Base-by-base conservation (phyloP, 2,113 vertebrate genomes). In the Macrotis lagotis region DNA sequence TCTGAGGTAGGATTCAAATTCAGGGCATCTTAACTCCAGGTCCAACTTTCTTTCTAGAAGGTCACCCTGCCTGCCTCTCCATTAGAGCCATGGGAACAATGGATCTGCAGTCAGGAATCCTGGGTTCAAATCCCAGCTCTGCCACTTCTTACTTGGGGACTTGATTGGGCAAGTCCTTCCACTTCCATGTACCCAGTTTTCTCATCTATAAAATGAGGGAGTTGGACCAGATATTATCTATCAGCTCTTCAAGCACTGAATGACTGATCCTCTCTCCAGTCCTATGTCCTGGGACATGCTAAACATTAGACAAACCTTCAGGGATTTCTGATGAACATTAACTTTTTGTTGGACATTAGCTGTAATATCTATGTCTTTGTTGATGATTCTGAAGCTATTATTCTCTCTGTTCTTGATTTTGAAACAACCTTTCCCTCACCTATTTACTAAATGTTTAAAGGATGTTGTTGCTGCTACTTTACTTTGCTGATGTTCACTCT, bases 301-400 rank as follows among this genome's bases (percentile, higher is more conserved):
- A 53, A 50, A 51, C 16, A 0, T 25, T 6, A 37, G 31, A 10
- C 0, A 1, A 59, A 11, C 50, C 90, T 66, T 49, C 53, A 66
- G 28, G 66, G 6, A 47, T 11, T 91, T 59, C 49, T 22, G 25
- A 7, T 22, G 22, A 50, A 24, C 1, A 1, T 3, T 47, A 12
- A 14, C 48, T 0, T 11, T 2, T 0, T 9, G 26, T 11, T 50
- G 52, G 66, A 22, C 4, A 22, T 5, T 11, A 0, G 9, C 50
- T 0, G 48, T 10, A 3, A 2, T 19, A 44, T 83, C 66, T 83
- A 8, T 83, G 44, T 83, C 66, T 83, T 83, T 3, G 3, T 22
- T 83, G 66, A 24, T 83, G 16, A 16, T 66, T 83, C n/a, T 83
- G 44, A 19, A 2, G n/a, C n/a, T 83, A n/a, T n/a, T 44, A 37